A percentile compares a stretch with the other conserved stretches of the same genome.
These are phyloP conservation scores for Heliconius congener DNA, from an alignment of 1,140 invertebrate genomes.

Conservation along the genomic window DNA sequence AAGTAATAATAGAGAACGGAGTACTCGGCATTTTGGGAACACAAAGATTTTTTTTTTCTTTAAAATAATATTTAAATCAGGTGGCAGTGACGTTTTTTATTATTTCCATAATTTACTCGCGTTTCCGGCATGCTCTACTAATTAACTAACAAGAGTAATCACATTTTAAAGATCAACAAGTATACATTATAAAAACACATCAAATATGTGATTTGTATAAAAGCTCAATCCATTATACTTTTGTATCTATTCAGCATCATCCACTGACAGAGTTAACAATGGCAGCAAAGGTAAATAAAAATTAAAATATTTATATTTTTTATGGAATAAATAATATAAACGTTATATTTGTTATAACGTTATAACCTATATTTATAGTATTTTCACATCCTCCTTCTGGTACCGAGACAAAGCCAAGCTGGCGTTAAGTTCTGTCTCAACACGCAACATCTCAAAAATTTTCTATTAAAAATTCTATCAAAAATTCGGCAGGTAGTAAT, in stretches of 20 bases:
- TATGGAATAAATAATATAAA: neutral
- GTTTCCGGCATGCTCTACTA: constrained; percentile 10
- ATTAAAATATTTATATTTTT: neutral
- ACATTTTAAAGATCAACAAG: constrained; percentile 22
- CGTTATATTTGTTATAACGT: neutral
- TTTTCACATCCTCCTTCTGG: too few species aligned
- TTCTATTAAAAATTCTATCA: too few species aligned
- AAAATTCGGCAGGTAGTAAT: too few species aligned
- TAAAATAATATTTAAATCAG: neutral
- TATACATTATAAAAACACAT: constrained; percentile 19
- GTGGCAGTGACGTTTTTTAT: neutral
- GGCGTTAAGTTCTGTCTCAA: too few species aligned
- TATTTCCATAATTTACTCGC: constrained; percentile 5
- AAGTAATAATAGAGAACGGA: too few species aligned
- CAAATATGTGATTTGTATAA: constrained; percentile 49
- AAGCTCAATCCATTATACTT: constrained; percentile 51
- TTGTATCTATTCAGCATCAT: constrained; percentile 65
- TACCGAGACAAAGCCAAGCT: too few species aligned
- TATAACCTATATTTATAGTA: neutral
- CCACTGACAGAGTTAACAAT: constrained; percentile 58
- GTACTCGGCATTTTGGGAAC: too few species aligned
- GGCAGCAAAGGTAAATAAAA: constrained; percentile 54
- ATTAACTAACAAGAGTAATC: constrained; percentile 9
- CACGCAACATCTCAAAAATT: too few species aligned
- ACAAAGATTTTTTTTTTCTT: neutral